Conservation (phyloP, 2,797 vertebrate genomes). For the Enteromius afrohamiltoni region DNA sequence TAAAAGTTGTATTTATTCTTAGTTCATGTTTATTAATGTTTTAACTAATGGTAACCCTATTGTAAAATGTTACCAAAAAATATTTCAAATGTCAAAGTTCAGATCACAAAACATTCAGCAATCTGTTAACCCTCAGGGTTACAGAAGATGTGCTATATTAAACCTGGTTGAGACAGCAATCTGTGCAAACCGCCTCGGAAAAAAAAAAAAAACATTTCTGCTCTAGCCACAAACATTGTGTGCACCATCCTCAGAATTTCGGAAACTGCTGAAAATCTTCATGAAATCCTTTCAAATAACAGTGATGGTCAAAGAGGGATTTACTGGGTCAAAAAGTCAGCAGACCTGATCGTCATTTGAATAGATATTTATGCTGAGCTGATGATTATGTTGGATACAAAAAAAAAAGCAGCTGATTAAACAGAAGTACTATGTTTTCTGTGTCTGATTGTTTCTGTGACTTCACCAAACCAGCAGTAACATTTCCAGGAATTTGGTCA, state of each 20-base stretch:
- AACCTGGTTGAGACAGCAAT: background rate
- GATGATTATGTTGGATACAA: background rate
- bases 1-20: no score
- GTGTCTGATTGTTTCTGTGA: slow-evolving; percentile 11
- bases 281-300: background rate
- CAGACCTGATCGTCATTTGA: background rate
- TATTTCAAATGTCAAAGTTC: background rate
- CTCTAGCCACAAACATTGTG: no score
- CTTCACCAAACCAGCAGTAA: background rate
- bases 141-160: background rate
- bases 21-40: no score
- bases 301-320: slow-evolving; percentile 1
- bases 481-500: slow-evolving; percentile 31
- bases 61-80: no score
- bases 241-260: background rate
- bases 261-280: background rate
- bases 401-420: slow-evolving; percentile 10
- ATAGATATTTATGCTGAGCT: background rate
- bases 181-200: background rate
- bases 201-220: background rate
- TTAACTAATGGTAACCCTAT: no score
- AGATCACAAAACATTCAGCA: background rate
- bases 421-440: background rate
- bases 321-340: background rate
- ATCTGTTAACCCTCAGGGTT: no score